Base-by-base conservation (phyloP, 53 echinoderm and acorn worm species). In the Antedon mediterranea region DNA sequence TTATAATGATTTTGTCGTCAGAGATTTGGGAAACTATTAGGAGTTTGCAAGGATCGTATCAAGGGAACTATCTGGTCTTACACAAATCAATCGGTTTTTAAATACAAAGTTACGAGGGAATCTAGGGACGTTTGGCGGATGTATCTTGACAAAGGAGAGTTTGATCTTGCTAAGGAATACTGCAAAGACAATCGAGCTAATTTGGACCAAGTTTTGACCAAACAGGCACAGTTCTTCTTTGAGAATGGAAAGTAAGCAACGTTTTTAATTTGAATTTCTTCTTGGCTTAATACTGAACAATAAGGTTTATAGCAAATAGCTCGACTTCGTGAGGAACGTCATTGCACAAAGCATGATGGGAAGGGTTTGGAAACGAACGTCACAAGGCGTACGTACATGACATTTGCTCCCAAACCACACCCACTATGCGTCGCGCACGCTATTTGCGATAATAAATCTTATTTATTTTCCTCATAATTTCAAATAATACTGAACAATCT, bases 71-170 rank as follows among this genome's bases (percentile, higher is more conserved):
- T 95, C 27, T 95, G 95, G 95, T 79, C 86, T 0, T 95, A 75
- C 81, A 92, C 95, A 28, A 92, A 92, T 71, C 88, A 92, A 73
- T 89, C 89, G 32, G 95, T 95, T 31, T 95, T 95, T 84, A 89
- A 85, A 85, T 92, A 89, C 82, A 95, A 95, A 83, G 84, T 95
- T 34, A 86, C 85, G 18, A 89, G 82, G 43, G 95, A 95, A 76
- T 81, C 95, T 20, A 94, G 97, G 78, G 97, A 95, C 81, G 97
- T 95, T 15, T 92, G 92, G 97, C 85, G 89, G 70, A 95, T 95
- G 81, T 95, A 92, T 70, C 84, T 95, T 37, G 89, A 89, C 34
- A 89, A 95, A 73, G 92, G 92, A 20, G 92, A 95, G 43, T 95
- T 95, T 84, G 91, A 95, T 43, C 83, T 83, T 31, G 92, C 92